A percentile compares a stretch with the other conserved stretches of the same genome.
Evolutionary conservation across 2,888 invertebrate genomes (phyloP).

Genomic region (Zaprionus bogoriensis): DNA sequence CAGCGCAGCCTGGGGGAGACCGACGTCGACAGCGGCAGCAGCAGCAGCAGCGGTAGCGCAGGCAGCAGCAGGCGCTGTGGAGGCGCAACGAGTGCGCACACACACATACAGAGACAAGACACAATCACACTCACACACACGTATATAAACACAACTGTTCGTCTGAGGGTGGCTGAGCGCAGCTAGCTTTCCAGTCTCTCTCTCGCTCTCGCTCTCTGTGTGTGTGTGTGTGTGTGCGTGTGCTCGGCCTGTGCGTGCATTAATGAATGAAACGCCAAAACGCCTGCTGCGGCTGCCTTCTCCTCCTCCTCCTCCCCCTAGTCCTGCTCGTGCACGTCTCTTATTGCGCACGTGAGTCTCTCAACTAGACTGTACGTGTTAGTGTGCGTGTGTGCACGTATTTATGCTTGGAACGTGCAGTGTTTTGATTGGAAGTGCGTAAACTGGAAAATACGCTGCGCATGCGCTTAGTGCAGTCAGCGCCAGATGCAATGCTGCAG

Average conservation of each 20-base stretch:
- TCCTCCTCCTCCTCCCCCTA: slow-evolving; percentile 4
- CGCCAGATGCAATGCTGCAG: neutral
- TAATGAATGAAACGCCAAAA: slow-evolving; percentile 75
- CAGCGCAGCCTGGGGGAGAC: slow-evolving; percentile 6
- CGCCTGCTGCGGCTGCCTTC: slow-evolving; percentile 43
- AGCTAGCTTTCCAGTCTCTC: slow-evolving; percentile 65
- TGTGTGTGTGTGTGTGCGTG: slow-evolving; percentile 13
- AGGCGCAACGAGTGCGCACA: slow-evolving; percentile 75
- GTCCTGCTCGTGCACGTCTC: slow-evolving; percentile 9
- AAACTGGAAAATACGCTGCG: slow-evolving; percentile 37
- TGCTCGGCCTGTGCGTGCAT: slow-evolving; percentile 53
- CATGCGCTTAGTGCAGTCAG: slow-evolving; percentile 26
- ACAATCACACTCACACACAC: slow-evolving; percentile 22
- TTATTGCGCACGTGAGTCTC: slow-evolving; percentile 52
- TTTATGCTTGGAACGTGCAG: slow-evolving; percentile 5
- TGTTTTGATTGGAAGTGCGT: slow-evolving; percentile 59
- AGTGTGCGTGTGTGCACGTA: neutral
- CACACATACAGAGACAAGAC: slow-evolving; percentile 46
- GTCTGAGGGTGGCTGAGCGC: slow-evolving; percentile 57
- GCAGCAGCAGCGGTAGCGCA: slow-evolving; percentile 16
- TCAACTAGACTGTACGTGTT: slow-evolving; percentile 15
- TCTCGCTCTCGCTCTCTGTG: neutral
- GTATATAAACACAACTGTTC: slow-evolving; percentile 35
- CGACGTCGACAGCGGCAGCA: slow-evolving; percentile 8
- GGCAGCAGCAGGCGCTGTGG: slow-evolving; percentile 51